Conservation (phyloP, 2,113 vertebrate species). For the Mobula hypostoma region DNA sequence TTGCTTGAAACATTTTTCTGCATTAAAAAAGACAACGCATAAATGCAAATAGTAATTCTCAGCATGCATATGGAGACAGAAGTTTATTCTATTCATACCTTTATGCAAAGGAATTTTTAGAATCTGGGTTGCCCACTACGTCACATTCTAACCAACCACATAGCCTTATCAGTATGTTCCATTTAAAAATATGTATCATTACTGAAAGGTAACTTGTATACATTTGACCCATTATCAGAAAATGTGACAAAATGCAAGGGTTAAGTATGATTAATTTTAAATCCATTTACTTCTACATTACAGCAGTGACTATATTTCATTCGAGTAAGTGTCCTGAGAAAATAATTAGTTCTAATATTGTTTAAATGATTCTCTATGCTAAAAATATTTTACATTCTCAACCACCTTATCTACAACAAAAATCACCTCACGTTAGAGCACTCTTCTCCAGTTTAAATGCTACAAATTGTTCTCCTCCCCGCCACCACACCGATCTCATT, state of each 20-base stretch:
- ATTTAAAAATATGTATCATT: conserved; percentile 15
- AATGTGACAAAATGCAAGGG: neutral
- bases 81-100: neutral
- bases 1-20: no score
- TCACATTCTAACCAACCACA: neutral
- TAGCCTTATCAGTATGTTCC: neutral
- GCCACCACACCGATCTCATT: neutral
- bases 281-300: neutral
- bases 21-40: no score
- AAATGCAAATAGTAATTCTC: neutral
- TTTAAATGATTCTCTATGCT: neutral
- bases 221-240: neutral
- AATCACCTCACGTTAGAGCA: neutral
- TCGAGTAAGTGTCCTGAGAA: neutral
- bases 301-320: neutral
- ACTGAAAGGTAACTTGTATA: neutral
- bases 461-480: no score
- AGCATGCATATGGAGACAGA: neutral
- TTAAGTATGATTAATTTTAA: neutral
- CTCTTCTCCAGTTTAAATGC: neutral
- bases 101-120: neutral
- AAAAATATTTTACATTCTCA: neutral
- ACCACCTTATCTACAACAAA: neutral
- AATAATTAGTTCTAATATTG: neutral
- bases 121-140: neutral